Base-by-base conservation (phyloP, 2,888 invertebrate genomes). In the Melolontha melolontha region DNA sequence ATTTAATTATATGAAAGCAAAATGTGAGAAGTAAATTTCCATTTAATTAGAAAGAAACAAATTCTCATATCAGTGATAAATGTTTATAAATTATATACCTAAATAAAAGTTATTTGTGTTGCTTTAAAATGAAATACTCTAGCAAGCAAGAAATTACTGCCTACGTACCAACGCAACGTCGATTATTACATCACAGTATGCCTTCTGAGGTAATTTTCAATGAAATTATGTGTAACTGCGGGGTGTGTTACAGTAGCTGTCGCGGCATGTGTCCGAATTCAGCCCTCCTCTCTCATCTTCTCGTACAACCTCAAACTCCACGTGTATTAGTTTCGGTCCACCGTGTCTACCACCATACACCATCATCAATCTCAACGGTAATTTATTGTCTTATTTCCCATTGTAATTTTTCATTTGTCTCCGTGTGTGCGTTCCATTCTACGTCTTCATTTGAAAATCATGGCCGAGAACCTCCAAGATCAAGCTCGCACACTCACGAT, bases 371-470 rank as follows among this genome's bases (percentile, higher is more conserved):
- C 80, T 80, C 73, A 65, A 66, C 72, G 72, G 76, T 80, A 80
- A 81, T 80, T 79, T 80, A 81, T 81, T 74, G 78, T 80, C 78
- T 79, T 79, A 80, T 81, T 80, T 79, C 78, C 79, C 78, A 76
- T 78, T 79, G 77, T 76, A 77, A 77, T 78, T 77, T 76, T 78
- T 77, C 77, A 76, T 76, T 75, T 75, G 72, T 70, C 74, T 75
- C 71, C 68, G 71, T 39, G 49, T 70, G 67, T 75, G 76, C 75
- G 44, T 59, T 59, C 59, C 59, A 59, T 59, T 59, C 73, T 76
- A 77, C 75, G 74, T 77, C 77, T 77, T 77, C 75, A 77, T 77
- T 76, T 74, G 70, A 73, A 59, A 73, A 74, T 71, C 68, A 66
- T 74, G 75, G 75, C 71, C 64, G 74, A 75, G 72, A 70, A 73